phyloP scores from a whole-genome alignment of 2,888 invertebrate species.

The Torymus tubicola region DNA sequence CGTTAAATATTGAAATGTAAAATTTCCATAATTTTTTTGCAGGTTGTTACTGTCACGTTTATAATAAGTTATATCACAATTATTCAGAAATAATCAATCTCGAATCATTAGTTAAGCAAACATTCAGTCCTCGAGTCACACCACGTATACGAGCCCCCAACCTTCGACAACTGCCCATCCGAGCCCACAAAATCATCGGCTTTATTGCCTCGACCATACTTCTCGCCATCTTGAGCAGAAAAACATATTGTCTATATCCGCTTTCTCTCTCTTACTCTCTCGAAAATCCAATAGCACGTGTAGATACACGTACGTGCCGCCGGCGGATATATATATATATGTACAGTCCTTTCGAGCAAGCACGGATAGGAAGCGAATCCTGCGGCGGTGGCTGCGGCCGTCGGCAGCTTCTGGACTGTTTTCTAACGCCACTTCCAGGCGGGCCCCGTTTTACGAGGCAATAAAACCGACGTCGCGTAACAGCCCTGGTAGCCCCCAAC shows the following conservation, averaged over 20 bases:
- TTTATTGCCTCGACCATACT: too few relatives aligned
- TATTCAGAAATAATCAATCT: too few relatives aligned
- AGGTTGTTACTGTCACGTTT: too few relatives aligned
- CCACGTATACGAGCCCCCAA: too few relatives aligned
- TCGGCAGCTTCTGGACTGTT: conserved; percentile 60
- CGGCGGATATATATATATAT: conserved; percentile 1
- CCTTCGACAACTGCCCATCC: too few relatives aligned
- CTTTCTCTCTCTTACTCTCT: not conserved
- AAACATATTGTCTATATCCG: conserved; percentile 24
- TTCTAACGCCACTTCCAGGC: conserved; percentile 64
- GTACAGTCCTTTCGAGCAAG: not conserved
- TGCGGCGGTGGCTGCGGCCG: conserved; percentile 17
- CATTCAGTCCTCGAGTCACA: too few relatives aligned
- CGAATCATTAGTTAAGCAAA: too few relatives aligned
- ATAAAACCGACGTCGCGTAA: conserved; percentile 72
- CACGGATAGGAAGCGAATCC: conserved; percentile 32
- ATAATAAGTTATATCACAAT: too few relatives aligned
- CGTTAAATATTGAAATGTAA: too few relatives aligned
- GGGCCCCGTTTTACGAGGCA: conserved; percentile 71
- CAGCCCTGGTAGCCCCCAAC: conserved; percentile 1
- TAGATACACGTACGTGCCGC: not conserved
- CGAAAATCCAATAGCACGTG: conserved; percentile 37
- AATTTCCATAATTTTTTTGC: too few relatives aligned
- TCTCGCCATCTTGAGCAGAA: not conserved
- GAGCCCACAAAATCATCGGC: too few relatives aligned